Evolutionary conservation across 64 coral and sea anemone genomes (phyloP), one percentile per base, ranked within the genome.

Genomic region (Astreopora myriophthalma): DNA sequence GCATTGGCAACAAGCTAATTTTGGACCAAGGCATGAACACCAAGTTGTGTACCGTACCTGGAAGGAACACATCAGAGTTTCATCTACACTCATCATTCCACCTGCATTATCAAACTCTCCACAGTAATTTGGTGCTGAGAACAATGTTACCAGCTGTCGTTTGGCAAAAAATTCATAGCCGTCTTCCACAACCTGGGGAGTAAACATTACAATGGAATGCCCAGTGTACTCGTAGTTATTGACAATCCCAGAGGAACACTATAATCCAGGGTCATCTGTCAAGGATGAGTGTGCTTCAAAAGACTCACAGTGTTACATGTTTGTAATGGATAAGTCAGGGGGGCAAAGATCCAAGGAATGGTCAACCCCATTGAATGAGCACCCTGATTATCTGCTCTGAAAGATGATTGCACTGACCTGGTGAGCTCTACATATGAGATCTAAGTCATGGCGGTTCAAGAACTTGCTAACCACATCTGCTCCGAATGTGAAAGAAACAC

Each of bases 141-240:
- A 98, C 73, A 98, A 67, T 28, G 96, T 98, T 20, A 98, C 93
- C 33, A 98, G 93, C 44, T 98, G 96, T 23, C 96, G 85, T 73
- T 98, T 98, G 79, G 96, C 96, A 81, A 98, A 98, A 62, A 98
- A 98, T 36, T 98, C 96, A 89, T 98, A 98, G 71, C 96, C 96
- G 88, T 98, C 96, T 93, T 98, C 96, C 27, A 98, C 96, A 34
- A 98, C 96, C 96, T 98, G 57, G 44, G 16, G 37, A 76, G 49
- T 5, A 13, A 10, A 73, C 24, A 2, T 9, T 3, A 85, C 26
- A 34, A n/a, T n/a, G n/a, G n/a, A n/a, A n/a, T n/a, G n/a, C n/a
- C n/a, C n/a, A n/a, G n/a, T n/a, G n/a, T n/a, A n/a, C n/a, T n/a
- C n/a, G n/a, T n/a, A n/a, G n/a, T n/a, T n/a, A n/a, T n/a, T n/a